Evolutionary conservation across 2,797 vertebrate species (phyloP), one percentile per base, ranked within the genome.

Genomic region (Darevskia nairensis): DNA sequence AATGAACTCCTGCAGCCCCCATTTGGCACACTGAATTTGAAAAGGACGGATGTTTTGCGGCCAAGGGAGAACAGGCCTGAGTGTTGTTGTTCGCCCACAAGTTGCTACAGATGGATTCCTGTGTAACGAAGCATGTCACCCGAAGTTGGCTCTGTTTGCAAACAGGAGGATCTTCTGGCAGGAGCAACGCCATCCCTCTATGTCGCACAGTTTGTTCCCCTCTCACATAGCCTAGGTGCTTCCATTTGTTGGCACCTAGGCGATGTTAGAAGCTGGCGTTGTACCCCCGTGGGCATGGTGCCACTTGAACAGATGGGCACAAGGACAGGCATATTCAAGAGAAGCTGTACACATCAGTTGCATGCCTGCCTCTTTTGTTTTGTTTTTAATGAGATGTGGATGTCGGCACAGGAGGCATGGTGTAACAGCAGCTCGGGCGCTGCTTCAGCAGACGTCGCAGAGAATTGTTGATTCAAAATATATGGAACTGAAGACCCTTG

Each of bases 251-350:
- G 93, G 78, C 80, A n/a, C 64, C 82, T 68, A 84, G 0, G 61
- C 86, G 68, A 7, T 1, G 84, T 19, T 23, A 81, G 82, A 71
- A 39, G 72, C 91, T 92, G 93, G 84, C 79, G 0, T 74, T 55
- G 2, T 86, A 81, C 3, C 82, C 90, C 1, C 15, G 17, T 0
- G 72, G 91, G 88, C 88, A 88, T 6, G 0, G 27, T 80, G 93
- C 91, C 91, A 89, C 8, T 32, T 66, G 2, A n/a, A 90, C 92
- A 95, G 93, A 95, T 90, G 88, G 83, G 87, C 39, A 7, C 71
- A 23, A 3, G 0, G 39, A 88, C 82, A 8, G 50, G 29, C 25
- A 8, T 68, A 86, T 46, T 46, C 39, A 46, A 82, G 66, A 39
- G 88, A 68, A 92, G 8, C 82, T 8, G 76, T 9, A 44, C 6